phyloP scores from a whole-genome alignment of 2,888 invertebrate species.

The Archips xylosteana region DNA sequence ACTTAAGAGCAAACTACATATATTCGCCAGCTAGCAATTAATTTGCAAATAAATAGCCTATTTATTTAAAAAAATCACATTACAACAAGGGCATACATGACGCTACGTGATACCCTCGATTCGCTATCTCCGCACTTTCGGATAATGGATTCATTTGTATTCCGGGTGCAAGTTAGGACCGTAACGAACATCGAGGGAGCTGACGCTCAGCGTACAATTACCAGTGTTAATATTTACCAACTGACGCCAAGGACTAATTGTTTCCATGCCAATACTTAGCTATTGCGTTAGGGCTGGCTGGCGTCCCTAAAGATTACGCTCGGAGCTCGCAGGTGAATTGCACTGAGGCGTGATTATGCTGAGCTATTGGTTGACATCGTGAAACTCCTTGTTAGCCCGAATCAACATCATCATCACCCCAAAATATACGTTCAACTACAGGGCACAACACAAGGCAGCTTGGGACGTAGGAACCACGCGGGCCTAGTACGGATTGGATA shows the following conservation, averaged over 20 bases:
- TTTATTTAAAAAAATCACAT: slow-evolving; percentile 56
- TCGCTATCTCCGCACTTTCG: slow-evolving; percentile 75
- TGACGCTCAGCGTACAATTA: slow-evolving; percentile 82
- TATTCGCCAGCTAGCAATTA: slow-evolving; percentile 1
- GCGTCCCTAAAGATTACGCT: background rate
- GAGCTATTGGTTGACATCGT: background rate
- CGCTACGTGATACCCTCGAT: slow-evolving; percentile 73
- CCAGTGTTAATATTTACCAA: slow-evolving; percentile 84
- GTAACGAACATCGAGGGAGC: slow-evolving; percentile 82
- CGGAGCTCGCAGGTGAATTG: background rate
- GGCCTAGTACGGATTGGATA: too few species aligned
- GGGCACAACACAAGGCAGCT: too few species aligned
- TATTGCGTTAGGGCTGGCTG: slow-evolving; percentile 12
- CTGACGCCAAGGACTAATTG: slow-evolving; percentile 81
- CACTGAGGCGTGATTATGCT: background rate
- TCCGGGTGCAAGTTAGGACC: slow-evolving; percentile 78
- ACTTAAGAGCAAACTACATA: background rate
- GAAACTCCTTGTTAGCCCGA: background rate
- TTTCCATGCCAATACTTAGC: slow-evolving; percentile 57
- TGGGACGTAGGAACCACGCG: too few species aligned
- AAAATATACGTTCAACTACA: too few species aligned
- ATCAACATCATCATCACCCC: too few species aligned
- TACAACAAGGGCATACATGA: slow-evolving; percentile 61
- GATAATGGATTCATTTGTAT: slow-evolving; percentile 84
- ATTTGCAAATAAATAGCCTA: slow-evolving; percentile 34